phyloP scores from a whole-genome alignment of 2,888 invertebrate species.

The Falcaria lacertinaria region DNA sequence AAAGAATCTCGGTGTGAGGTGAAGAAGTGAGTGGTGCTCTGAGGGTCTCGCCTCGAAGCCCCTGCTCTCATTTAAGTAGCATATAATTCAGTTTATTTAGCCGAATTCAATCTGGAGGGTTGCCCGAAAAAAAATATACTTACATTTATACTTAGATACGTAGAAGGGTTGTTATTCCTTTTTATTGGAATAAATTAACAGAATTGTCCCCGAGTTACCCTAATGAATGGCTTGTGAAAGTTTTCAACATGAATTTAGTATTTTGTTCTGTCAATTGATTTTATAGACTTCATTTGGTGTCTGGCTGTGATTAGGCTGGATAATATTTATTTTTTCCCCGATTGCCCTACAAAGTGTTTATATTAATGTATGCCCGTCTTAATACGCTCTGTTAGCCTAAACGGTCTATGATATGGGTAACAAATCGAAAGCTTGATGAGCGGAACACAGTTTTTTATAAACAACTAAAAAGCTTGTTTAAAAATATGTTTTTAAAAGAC shows the following conservation, averaged over 20 bases:
- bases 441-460: too few species aligned
- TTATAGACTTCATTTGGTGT: slow-evolving; percentile 32
- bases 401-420: too few species aligned
- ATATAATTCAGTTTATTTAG: slow-evolving; percentile 84
- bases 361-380: too few species aligned
- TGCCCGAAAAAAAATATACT: slow-evolving; percentile 33
- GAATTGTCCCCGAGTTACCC: slow-evolving; percentile 56
- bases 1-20: slow-evolving; percentile 64
- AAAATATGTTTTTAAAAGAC: too few species aligned
- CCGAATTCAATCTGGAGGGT: slow-evolving; percentile 67
- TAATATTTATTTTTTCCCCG: too few species aligned
- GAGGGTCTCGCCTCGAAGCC: slow-evolving; percentile 31
- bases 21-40: slow-evolving; percentile 58
- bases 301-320: slow-evolving; percentile 18
- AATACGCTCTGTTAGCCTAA: too few species aligned
- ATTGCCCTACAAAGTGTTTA: too few species aligned
- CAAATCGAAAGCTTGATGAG: too few species aligned
- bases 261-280: slow-evolving; percentile 55
- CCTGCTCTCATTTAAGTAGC: slow-evolving; percentile 85
- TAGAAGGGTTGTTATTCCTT: slow-evolving; percentile 32
- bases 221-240: slow-evolving; percentile 68
- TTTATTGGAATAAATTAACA: slow-evolving; percentile 73
- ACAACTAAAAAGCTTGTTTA: too few species aligned
- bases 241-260: slow-evolving; percentile 36
- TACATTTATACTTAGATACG: not conserved